Conservation (phyloP, 2,888 invertebrate species). For the Cheilosia grossa region DNA sequence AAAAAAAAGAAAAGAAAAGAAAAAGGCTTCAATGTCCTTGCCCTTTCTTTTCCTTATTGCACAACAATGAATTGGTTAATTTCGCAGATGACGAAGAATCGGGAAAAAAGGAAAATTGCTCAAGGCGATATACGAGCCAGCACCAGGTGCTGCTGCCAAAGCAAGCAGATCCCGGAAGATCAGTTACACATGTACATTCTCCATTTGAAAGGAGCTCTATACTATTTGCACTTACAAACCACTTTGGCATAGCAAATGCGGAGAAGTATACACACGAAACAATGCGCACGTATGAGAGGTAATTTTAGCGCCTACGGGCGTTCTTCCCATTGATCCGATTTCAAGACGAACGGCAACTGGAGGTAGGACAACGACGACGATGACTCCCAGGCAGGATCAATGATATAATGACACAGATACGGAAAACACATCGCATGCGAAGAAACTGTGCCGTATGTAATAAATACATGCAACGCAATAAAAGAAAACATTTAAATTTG, state of each 20-base stretch:
- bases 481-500: constrained; percentile 64
- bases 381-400: constrained; percentile 59
- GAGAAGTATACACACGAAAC: constrained; percentile 27
- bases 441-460: background rate
- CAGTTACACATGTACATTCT: constrained; percentile 43
- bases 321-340: constrained; percentile 50
- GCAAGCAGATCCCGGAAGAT: constrained; percentile 65
- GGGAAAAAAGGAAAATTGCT: constrained; percentile 54
- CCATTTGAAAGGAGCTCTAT: constrained; percentile 28
- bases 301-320: constrained; percentile 68
- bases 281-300: constrained; percentile 39
- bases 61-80: constrained; percentile 74
- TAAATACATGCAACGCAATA: constrained; percentile 14
- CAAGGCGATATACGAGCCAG: constrained; percentile 57
- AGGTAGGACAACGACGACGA: background rate
- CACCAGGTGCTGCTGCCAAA: constrained; percentile 61
- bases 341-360: constrained; percentile 13
- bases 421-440: constrained; percentile 23
- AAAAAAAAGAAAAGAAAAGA: constrained; percentile 46
- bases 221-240: constrained; percentile 70
- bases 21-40: constrained; percentile 69
- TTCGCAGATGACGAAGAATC: constrained; percentile 70
- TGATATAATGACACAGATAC: constrained; percentile 55
- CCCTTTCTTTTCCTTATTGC: constrained; percentile 72
- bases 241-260: constrained; percentile 52